These are phyloP conservation scores for Brachionus asplanchnoidis DNA, from an alignment of 1,140 invertebrate genomes.

Conservation along the genomic window DNA sequence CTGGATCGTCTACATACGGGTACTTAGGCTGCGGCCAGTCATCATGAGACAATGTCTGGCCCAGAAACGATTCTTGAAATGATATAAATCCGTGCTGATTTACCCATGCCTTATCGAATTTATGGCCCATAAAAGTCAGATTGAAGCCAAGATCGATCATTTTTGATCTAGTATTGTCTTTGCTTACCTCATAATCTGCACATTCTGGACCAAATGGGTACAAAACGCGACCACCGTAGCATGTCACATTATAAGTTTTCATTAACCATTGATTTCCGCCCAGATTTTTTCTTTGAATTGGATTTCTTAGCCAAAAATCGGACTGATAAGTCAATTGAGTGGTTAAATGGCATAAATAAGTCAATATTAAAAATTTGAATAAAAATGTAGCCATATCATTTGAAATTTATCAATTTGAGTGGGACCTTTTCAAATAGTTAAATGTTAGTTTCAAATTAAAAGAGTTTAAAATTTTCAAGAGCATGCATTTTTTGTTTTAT, in stretches of 20 bases:
- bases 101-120: conserved; percentile 32
- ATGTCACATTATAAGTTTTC: conserved; percentile 26
- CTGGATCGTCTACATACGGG: conserved; percentile 36
- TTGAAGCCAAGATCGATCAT: conserved; percentile 28
- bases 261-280: neutral
- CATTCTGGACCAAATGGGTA: conserved; percentile 29
- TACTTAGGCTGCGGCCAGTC: conserved; percentile 40
- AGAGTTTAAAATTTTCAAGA: neutral
- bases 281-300: neutral
- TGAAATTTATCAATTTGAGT: conserved; percentile 1
- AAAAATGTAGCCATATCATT: neutral
- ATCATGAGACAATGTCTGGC: conserved; percentile 1
- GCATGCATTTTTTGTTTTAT: conserved; percentile 17
- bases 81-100: conserved; percentile 30
- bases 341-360: neutral
- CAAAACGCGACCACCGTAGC: conserved; percentile 5
- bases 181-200: conserved; percentile 25
- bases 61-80: conserved; percentile 38
- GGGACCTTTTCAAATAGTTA: neutral
- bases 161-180: conserved; percentile 6
- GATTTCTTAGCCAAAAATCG: neutral
- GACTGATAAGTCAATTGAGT: neutral
- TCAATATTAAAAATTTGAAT: neutral
- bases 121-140: conserved; percentile 41
- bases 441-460: neutral